Percentiles rank a stretch among this genome's conserved stretches.
Evolutionary conservation across 2,888 invertebrate genomes (phyloP).

Genomic region (Pseudococcus jackbeardsleyi): DNA sequence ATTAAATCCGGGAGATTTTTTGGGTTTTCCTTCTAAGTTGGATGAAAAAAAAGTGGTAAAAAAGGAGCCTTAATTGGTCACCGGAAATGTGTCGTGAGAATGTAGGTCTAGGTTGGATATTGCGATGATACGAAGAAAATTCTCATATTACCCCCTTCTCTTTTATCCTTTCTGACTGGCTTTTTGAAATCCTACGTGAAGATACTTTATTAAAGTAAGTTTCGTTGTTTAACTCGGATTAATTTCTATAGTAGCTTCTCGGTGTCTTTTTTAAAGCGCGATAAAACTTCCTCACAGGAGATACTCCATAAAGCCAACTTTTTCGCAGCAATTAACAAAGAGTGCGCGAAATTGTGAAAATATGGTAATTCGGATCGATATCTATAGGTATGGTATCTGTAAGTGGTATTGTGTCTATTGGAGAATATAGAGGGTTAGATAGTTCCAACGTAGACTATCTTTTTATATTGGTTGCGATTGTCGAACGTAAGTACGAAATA

Average conservation of each 20-base stretch:
- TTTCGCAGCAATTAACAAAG: background rate
- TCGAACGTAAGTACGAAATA: background rate
- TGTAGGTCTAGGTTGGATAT: no score
- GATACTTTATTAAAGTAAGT: slow-evolving; percentile 23
- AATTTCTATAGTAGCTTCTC: background rate
- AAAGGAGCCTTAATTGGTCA: background rate
- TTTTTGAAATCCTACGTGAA: background rate
- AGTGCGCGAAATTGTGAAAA: slow-evolving; percentile 8
- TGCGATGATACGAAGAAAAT: no score
- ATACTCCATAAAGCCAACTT: background rate
- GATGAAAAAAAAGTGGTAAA: background rate
- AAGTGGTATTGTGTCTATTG: background rate
- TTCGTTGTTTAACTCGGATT: slow-evolving; percentile 6
- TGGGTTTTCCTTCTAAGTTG: background rate
- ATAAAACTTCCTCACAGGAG: background rate
- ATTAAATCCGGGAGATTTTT: background rate
- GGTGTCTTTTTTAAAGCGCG: background rate
- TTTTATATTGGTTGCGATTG: background rate
- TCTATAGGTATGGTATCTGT: background rate
- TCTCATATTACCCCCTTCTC: no score
- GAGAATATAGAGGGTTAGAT: background rate
- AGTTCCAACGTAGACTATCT: background rate
- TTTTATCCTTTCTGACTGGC: background rate
- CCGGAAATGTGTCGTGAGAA: background rate
- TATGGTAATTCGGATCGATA: slow-evolving; percentile 9